These are phyloP conservation scores for Amaurobius ferox DNA, from an alignment of 2,888 invertebrate genomes.

Conservation along the genomic window DNA sequence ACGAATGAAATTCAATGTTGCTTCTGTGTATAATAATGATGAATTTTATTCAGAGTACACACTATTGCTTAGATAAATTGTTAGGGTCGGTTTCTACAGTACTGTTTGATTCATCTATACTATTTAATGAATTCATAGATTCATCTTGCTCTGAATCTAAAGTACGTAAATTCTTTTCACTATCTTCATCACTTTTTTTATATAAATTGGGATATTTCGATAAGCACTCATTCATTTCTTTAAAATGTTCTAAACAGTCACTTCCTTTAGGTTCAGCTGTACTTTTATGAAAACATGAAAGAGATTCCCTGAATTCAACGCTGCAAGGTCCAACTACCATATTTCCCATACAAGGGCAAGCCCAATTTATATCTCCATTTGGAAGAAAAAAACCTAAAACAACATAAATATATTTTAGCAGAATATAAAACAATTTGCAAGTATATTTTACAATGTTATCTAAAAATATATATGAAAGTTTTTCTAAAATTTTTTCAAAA, in stretches of 20 bases:
- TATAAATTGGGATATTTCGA: conserved; percentile 90
- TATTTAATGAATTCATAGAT: background rate
- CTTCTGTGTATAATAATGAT: no score
- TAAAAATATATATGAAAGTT: no score
- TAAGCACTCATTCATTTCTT: conserved; percentile 94
- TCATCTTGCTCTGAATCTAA: conserved; percentile 10
- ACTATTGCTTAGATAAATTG: background rate
- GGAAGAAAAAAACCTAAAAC: conserved; percentile 85
- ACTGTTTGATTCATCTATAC: background rate
- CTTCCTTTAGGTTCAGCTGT: conserved; percentile 93
- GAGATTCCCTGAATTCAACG: conserved; percentile 93
- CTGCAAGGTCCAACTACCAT: conserved; percentile 98
- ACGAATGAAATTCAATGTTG: no score
- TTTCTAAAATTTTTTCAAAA: no score
- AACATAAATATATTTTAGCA: background rate
- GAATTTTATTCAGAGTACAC: no score
- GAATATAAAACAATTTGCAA: no score
- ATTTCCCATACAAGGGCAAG: conserved; percentile 97
- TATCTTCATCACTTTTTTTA: conserved; percentile 81
- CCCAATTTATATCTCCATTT: conserved; percentile 96
- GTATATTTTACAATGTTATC: no score
- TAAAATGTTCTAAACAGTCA: conserved; percentile 93
- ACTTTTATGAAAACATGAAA: conserved; percentile 93
- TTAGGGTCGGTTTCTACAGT: background rate
- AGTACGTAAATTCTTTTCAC: conserved; percentile 21